Base-by-base conservation (phyloP, 2,888 invertebrate genomes). In the Amphipoea oculea region DNA sequence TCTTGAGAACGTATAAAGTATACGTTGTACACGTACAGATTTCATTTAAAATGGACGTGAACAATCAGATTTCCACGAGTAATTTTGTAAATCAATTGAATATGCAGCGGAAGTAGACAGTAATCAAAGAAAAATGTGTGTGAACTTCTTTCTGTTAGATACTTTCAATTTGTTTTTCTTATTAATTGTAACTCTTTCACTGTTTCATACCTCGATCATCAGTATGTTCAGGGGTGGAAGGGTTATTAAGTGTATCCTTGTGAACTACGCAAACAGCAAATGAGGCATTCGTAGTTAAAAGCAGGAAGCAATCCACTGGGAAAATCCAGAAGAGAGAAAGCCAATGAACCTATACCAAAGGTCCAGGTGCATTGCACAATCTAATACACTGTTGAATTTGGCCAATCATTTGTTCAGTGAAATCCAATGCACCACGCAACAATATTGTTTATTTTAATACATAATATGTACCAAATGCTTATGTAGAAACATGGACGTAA, bases 401-500 rank as follows among this genome's bases (percentile, higher is more conserved):
- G 1, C 23, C 20, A 66, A 60, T 78, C n/a, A 40, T 62, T 40
- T 71, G 11, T 54, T 62, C 14, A 54, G 17, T n/a, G 48, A 57
- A 42, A 57, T n/a, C 29, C 20, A 67, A 36, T 73, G 48, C 54
- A 76, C 51, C 57, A 40, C 11, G 36, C 60, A 82, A 51, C 40
- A 29, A 48, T 71, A 57, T 70, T 74, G 17, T 79, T 76, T 81
- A 68, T 67, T 70, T 74, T 73, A 73, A 42, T 69, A 73, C 62
- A 76, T 75, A 68, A 73, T 54, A 36, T 65, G 63, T 71, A 81
- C 45, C 67, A 75, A 80, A 78, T 72, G 60, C 66, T 67, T 70
- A 40, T 70, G 62, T 83, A 79, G 60, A 74, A 76, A 82, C 54
- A 73, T 65, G 40, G 69, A 82, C 87, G 84, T 86, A 88, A 86